These are phyloP conservation scores for Phodopus roborovskii DNA, from an alignment of 2,113 vertebrate genomes.

Conservation along the genomic window DNA sequence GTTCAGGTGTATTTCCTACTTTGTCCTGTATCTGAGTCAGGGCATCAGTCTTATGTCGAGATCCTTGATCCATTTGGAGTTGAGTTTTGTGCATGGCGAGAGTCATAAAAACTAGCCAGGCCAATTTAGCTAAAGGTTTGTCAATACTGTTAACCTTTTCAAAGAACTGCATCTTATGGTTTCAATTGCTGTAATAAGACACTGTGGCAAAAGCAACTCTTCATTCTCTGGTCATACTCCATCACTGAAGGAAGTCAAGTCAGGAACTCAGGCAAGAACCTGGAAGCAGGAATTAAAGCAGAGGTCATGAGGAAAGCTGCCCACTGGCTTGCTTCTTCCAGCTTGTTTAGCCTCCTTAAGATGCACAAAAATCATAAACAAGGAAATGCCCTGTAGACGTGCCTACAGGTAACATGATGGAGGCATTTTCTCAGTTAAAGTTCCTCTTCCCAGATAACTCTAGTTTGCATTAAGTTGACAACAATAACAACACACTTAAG, in stretches of 20 bases:
- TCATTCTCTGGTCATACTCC: not conserved
- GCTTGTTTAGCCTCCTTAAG: not conserved
- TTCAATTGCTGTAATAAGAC: not conserved
- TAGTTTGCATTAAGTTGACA: not conserved
- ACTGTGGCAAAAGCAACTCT: not conserved
- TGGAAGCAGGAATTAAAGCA: not conserved
- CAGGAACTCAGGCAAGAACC: not conserved
- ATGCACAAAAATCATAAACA: not conserved
- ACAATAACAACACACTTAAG: not conserved
- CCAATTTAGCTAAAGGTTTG: not conserved
- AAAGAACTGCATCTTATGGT: not conserved
- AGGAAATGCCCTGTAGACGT: not conserved
- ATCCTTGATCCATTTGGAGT: not conserved
- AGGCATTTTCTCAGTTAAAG: not conserved
- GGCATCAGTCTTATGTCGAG: not conserved
- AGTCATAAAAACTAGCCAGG: not conserved
- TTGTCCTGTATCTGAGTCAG: not conserved
- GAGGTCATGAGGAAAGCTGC: not conserved
- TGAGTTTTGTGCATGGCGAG: not conserved
- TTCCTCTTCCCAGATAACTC: not conserved
- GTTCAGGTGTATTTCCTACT: not conserved
- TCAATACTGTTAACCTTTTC: not conserved
- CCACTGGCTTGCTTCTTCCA: not conserved
- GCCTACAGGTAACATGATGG: not conserved
- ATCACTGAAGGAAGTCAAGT: not conserved